Conservation (phyloP, 2,797 vertebrate genomes). For the Phataginus tricuspis region DNA sequence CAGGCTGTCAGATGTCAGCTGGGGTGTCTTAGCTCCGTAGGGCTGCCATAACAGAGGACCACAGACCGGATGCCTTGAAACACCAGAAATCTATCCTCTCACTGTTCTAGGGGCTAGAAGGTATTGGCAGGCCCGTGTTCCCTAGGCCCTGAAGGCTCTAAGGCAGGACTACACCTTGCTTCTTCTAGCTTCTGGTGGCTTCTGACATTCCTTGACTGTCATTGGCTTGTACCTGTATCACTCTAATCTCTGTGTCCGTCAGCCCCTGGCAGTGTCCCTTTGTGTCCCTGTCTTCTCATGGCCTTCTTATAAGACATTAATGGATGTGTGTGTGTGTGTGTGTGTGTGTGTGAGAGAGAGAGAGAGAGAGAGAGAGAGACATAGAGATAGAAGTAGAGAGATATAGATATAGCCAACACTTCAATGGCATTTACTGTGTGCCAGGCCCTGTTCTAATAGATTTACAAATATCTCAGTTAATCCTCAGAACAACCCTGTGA, state of each 20-base stretch:
- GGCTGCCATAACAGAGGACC: not conserved
- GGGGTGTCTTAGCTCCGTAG: rapidly evolving
- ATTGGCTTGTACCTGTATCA: not conserved
- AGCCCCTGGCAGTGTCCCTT: not conserved
- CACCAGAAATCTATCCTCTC: not conserved
- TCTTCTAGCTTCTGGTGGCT: not conserved
- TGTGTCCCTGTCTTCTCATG: not conserved
- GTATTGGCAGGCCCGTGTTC: not conserved
- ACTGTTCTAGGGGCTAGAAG: not conserved
- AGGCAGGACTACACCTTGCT: not conserved
- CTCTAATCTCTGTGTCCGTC: not conserved
- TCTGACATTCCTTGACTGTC: not conserved
- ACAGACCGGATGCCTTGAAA: not conserved
- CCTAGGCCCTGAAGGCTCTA: not conserved
- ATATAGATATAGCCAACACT: not conserved
- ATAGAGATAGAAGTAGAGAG: too few species aligned
- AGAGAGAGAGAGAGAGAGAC: too few species aligned
- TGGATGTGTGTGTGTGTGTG: too few species aligned
- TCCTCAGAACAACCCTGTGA: not conserved
- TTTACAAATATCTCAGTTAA: not conserved
- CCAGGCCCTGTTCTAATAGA: not conserved
- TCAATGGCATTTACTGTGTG: not conserved
- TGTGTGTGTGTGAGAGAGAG: too few species aligned
- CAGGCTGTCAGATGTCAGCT: not conserved
- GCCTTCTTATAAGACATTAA: not conserved